phyloP scores from a whole-genome alignment of 2,797 vertebrate genomes.

The Cuniculus paca region DNA sequence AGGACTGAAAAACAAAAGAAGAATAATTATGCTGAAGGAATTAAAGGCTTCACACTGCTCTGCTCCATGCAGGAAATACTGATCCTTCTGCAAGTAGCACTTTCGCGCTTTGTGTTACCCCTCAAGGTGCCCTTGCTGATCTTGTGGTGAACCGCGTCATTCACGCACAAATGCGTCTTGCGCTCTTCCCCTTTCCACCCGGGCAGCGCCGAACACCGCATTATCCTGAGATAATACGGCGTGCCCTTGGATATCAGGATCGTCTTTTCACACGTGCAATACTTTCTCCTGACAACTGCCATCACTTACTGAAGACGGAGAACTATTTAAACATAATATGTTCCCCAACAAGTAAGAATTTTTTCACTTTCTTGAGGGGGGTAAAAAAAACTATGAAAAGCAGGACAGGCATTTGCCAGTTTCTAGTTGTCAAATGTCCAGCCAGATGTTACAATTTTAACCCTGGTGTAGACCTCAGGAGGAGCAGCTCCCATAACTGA shows the following conservation, averaged over 20 bases:
- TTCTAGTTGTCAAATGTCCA: neutral
- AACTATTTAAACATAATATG: neutral
- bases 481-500: neutral
- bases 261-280: neutral
- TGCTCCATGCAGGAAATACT: neutral
- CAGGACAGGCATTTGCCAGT: neutral
- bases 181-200: rapidly evolving
- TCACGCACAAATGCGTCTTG: rapidly evolving
- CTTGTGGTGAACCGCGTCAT: neutral
- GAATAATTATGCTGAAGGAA: neutral
- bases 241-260: neutral
- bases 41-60: neutral
- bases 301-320: neutral
- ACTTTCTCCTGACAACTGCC: neutral
- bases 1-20: neutral
- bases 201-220: rapidly evolving
- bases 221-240: rapidly evolving
- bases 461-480: neutral
- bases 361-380: neutral
- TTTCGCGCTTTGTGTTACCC: neutral
- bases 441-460: neutral
- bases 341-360: neutral
- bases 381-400: neutral
- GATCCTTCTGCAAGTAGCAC: neutral
- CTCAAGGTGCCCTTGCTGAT: neutral